Evolutionary conservation across 1,140 invertebrate genomes (phyloP).

Genomic region (Drosophila athabasca): DNA sequence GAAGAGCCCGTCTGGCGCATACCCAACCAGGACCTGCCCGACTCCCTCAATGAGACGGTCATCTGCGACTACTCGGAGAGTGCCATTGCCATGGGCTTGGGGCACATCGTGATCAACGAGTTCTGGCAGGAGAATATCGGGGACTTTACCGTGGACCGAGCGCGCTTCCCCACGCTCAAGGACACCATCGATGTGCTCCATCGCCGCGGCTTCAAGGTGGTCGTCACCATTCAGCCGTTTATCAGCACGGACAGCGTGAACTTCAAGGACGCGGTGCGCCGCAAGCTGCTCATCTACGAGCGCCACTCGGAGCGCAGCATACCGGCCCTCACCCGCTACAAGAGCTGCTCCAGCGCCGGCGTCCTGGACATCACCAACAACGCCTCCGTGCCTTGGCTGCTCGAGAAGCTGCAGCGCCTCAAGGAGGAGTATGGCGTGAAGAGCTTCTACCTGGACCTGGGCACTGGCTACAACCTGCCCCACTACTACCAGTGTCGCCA

Average conservation of each 20-base stretch:
- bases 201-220: constrained; percentile 92
- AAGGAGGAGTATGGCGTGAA: constrained; percentile 91
- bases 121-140: constrained; percentile 93
- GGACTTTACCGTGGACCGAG: constrained; percentile 89
- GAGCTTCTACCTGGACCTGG: constrained; percentile 95
- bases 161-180: constrained; percentile 89
- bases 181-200: constrained; percentile 92
- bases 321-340: constrained; percentile 90
- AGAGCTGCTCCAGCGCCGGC: constrained; percentile 90
- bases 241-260: constrained; percentile 93
- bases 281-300: constrained; percentile 89
- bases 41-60: constrained; percentile 86
- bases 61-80: constrained; percentile 93
- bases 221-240: constrained; percentile 93
- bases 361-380: constrained; percentile 94
- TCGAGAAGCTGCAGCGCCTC: constrained; percentile 89
- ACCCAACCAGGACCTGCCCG: constrained; percentile 86
- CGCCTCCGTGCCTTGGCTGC: constrained; percentile 91
- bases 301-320: constrained; percentile 89
- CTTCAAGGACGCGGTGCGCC: constrained; percentile 90
- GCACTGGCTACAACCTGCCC: constrained; percentile 94
- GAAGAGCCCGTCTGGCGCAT: constrained; percentile 94
- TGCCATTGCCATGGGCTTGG: constrained; percentile 90
- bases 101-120: constrained; percentile 92
- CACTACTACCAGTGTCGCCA: constrained; percentile 91